phyloP scores from a whole-genome alignment of 30 jellyfish, hydroid and myxozoan species.

The Pelagia noctiluca region DNA sequence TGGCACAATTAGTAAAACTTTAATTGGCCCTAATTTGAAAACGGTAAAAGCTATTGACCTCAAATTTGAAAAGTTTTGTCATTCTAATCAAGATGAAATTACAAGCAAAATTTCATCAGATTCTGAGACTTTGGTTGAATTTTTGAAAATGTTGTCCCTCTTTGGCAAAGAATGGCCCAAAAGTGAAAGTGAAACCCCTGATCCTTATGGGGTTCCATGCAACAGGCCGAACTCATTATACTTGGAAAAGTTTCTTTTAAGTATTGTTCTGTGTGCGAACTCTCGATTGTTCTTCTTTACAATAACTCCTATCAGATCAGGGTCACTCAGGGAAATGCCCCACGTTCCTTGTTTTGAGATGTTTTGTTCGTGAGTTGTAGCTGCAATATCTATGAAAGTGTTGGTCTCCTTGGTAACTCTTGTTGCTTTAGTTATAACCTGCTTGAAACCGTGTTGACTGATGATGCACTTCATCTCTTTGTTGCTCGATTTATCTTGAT shows the following conservation, averaged over 20 bases:
- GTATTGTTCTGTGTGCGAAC: slow-evolving; percentile 58
- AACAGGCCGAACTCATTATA: too few relatives aligned
- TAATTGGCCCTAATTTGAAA: too few relatives aligned
- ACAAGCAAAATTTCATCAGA: too few relatives aligned
- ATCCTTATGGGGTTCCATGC: too few relatives aligned
- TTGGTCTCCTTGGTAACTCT: slow-evolving; percentile 44
- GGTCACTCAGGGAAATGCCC: slow-evolving; percentile 68
- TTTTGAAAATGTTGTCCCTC: too few relatives aligned
- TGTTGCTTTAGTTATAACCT: slow-evolving; percentile 59
- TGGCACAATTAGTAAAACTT: too few relatives aligned
- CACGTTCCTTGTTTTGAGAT: slow-evolving; percentile 60
- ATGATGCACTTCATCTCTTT: slow-evolving; percentile 34
- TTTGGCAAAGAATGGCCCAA: too few relatives aligned
- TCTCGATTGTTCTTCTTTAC: slow-evolving; percentile 54
- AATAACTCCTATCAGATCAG: slow-evolving; percentile 45
- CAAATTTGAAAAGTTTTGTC: too few relatives aligned
- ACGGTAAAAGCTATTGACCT: too few relatives aligned
- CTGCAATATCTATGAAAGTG: slow-evolving; percentile 56
- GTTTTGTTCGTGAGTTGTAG: slow-evolving; percentile 66
- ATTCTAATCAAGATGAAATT: too few relatives aligned
- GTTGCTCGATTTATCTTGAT: slow-evolving; percentile 28
- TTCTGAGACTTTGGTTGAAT: too few relatives aligned
- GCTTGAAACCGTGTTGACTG: slow-evolving; percentile 49
- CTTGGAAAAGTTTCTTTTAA: slow-evolving; percentile 44
- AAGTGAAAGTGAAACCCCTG: too few relatives aligned